Conservation (phyloP, 2,888 invertebrate genomes). For the Gymnoscelis rufifasciata region DNA sequence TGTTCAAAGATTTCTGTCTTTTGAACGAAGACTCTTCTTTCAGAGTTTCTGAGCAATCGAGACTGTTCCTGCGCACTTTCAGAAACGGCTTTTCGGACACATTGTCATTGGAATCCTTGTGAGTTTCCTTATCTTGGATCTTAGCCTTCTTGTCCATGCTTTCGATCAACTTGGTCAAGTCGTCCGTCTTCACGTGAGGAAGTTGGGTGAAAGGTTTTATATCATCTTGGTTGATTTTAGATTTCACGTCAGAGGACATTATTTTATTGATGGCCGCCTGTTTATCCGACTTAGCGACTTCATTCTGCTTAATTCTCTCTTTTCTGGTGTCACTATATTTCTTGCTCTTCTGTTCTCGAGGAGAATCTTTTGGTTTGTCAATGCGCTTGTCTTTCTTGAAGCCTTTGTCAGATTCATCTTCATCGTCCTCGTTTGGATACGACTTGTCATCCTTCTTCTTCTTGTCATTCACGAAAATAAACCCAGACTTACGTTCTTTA, state of each 20-base stretch:
- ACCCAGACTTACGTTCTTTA: constrained; percentile 59
- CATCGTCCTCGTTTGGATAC: constrained; percentile 57
- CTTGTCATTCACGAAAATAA: constrained; percentile 60
- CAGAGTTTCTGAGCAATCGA: constrained; percentile 57
- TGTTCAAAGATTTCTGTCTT: constrained; percentile 73
- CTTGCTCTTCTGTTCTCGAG: constrained; percentile 68
- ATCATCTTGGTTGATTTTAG: constrained; percentile 60
- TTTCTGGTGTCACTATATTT: constrained; percentile 74
- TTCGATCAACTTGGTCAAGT: constrained; percentile 67
- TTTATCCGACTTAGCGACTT: constrained; percentile 60
- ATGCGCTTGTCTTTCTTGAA: constrained; percentile 56
- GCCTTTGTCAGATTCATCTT: constrained; percentile 60
- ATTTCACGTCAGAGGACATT: constrained; percentile 57
- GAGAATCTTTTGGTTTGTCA: constrained; percentile 66
- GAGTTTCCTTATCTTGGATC: constrained; percentile 47
- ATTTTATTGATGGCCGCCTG: constrained; percentile 60
- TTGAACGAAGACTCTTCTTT: constrained; percentile 61
- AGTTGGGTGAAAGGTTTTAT: constrained; percentile 75
- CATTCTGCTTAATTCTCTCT: constrained; percentile 58
- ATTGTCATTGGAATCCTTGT: constrained; percentile 60
- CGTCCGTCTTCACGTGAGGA: constrained; percentile 73
- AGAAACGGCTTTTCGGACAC: constrained; percentile 42
- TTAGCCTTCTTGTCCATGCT: constrained; percentile 67
- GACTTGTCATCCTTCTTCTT: constrained; percentile 74
- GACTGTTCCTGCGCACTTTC: constrained; percentile 59